Conservation (phyloP, 2,113 vertebrate genomes). For the Tenrec ecaudatus region DNA sequence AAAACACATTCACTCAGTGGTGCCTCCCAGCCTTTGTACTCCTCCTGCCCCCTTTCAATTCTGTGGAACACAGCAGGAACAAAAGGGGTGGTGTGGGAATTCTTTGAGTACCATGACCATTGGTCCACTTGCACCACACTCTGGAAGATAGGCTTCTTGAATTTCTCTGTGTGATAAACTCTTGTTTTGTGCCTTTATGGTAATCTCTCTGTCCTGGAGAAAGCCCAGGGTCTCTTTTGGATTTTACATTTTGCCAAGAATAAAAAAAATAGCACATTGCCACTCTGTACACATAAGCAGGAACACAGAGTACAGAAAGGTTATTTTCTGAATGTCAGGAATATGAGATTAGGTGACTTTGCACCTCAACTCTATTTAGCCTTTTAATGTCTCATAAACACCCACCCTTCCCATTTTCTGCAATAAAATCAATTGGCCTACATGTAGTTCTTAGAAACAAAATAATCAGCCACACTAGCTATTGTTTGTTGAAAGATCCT, state of each 20-base stretch:
- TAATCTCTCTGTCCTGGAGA: neutral
- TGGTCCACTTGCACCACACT: conserved; percentile 70
- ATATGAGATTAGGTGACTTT: neutral
- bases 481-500: neutral
- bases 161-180: conserved; percentile 54
- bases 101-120: conserved; percentile 75
- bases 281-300: neutral
- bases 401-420: neutral
- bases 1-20: conserved; percentile 84
- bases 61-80: conserved; percentile 78
- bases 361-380: neutral
- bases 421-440: neutral
- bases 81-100: conserved; percentile 76
- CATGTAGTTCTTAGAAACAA: neutral
- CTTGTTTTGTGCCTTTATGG: neutral
- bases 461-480: neutral
- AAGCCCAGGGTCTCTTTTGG: neutral
- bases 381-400: neutral
- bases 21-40: conserved; percentile 84
- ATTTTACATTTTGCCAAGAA: neutral
- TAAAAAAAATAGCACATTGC: neutral
- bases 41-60: conserved; percentile 69
- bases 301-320: neutral
- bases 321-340: too few species aligned
- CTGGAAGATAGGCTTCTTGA: conserved; percentile 69